Conservation (phyloP, 2,113 vertebrate genomes). For the Amazona vittata region DNA sequence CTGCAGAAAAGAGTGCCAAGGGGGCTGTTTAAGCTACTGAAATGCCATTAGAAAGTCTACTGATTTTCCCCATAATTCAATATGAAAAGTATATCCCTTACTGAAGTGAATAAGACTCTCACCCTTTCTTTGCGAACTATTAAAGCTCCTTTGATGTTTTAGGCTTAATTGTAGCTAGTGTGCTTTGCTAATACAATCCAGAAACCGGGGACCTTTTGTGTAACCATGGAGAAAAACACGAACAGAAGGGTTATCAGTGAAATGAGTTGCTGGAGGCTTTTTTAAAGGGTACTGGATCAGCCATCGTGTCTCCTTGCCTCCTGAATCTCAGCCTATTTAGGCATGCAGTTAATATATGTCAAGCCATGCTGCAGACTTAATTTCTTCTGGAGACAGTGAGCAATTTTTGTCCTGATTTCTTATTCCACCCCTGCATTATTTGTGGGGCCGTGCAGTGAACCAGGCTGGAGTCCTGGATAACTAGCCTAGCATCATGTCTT, state of each 20-base stretch:
- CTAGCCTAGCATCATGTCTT: fast-evolving
- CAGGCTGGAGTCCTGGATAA: not conserved
- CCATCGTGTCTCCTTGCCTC: not conserved
- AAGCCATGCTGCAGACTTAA: not conserved
- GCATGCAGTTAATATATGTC: not conserved
- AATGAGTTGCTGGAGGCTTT: not conserved
- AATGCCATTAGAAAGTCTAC: constrained; percentile 42
- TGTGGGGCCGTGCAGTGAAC: not conserved
- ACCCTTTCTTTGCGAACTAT: constrained; percentile 25
- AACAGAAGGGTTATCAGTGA: not conserved
- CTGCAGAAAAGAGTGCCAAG: not conserved
- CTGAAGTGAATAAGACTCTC: constrained; percentile 18
- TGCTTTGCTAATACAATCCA: constrained; percentile 26
- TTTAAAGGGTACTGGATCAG: not conserved
- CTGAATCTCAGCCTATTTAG: not conserved
- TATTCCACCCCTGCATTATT: not conserved
- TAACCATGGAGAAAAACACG: constrained; percentile 6
- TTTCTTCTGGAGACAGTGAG: not conserved
- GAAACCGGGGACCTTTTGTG: not conserved
- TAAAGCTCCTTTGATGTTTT: constrained; percentile 30
- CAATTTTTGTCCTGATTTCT: not conserved
- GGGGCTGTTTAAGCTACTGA: constrained; percentile 21
- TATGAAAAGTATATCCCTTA: constrained; percentile 49
- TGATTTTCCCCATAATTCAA: constrained; percentile 42
- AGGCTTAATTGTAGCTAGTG: constrained; percentile 25